Evolutionary conservation across 2,797 vertebrate genomes (phyloP), one percentile per base, ranked within the genome.

Genomic region (Staurois parvus): DNA sequence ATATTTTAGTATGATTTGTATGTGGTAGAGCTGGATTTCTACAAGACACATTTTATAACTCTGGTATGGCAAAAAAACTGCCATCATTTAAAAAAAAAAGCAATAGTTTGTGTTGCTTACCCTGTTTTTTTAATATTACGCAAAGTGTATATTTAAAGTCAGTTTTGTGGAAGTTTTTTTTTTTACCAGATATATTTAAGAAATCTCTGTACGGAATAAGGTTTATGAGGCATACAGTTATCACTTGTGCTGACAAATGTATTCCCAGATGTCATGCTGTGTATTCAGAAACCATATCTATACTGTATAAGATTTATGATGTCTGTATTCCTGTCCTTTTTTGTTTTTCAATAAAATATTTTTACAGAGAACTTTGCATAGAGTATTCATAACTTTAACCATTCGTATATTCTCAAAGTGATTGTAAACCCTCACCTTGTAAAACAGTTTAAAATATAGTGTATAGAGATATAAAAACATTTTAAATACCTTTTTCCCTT

Each of bases 1-100:
- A 88, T 89, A 88, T 88, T 90, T 89, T 87, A 91, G 88, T 92
- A 90, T 92, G 91, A 90, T 92, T 87, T 90, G 84, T 93, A 77
- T 91, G 91, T 92, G 92, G 92, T 92, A 91, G 92, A 92, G 91
- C 91, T 93, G 92, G 92, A 88, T 91, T 89, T 92, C 90, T 91
- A 91, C 88, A 90, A 88, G 84, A 88, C 88, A 88, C 88, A 91
- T 90, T 93, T 93, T 93, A 89, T 93, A 93, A 91, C 91, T 92
- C 89, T 91, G 88, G 90, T 93, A 93, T 92, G 91, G 92, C 93
- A 93, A 76, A 89, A 81, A 91, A 89, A 89, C 37, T 91, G 91
- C 91, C 91, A 93, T 88, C 1, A 12, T 59, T 2, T 24, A 89
- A 90, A 89, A 7, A 37, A 37, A 37, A 91, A 90, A 91, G 88